Conservation (phyloP, 2,888 invertebrate species). For the Calephelis perditalis region DNA sequence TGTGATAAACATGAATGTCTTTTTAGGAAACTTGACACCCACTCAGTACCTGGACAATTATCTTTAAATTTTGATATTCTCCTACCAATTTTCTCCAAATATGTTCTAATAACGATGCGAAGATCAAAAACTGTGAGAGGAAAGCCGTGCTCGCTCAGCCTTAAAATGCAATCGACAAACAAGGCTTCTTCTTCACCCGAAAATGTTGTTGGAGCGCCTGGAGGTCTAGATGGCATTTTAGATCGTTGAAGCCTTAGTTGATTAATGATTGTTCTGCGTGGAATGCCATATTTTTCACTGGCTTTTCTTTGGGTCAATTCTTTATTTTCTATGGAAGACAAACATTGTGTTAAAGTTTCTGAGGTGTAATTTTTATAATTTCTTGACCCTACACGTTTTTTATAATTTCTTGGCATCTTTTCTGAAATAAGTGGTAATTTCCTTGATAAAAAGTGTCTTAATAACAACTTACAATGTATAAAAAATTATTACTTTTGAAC, state of each 20-base stretch:
- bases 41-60: conserved; percentile 22
- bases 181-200: not conserved
- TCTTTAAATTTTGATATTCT: conserved; percentile 22
- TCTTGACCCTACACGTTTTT: conserved; percentile 14
- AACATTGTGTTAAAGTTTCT: not conserved
- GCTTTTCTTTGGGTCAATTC: not conserved
- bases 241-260: not conserved
- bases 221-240: not conserved
- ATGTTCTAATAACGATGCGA: conserved; percentile 22
- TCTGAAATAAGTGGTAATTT: conserved; percentile 26
- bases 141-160: conserved; percentile 18
- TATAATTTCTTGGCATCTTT: conserved; percentile 27
- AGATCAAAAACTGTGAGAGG: conserved; percentile 19
- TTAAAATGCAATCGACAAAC: conserved; percentile 19
- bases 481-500: not conserved
- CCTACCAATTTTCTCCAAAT: conserved; percentile 22
- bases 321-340: not conserved
- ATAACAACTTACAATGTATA: not conserved
- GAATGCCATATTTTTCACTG: not conserved
- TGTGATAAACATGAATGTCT: no score
- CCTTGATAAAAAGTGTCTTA: conserved; percentile 12
- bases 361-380: not conserved
- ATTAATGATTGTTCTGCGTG: not conserved
- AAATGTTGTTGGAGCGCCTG: conserved; percentile 1
- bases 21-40: conserved; percentile 20